These are phyloP conservation scores for Byasa hedistus DNA, from an alignment of 2,888 invertebrate genomes.

Conservation along the genomic window DNA sequence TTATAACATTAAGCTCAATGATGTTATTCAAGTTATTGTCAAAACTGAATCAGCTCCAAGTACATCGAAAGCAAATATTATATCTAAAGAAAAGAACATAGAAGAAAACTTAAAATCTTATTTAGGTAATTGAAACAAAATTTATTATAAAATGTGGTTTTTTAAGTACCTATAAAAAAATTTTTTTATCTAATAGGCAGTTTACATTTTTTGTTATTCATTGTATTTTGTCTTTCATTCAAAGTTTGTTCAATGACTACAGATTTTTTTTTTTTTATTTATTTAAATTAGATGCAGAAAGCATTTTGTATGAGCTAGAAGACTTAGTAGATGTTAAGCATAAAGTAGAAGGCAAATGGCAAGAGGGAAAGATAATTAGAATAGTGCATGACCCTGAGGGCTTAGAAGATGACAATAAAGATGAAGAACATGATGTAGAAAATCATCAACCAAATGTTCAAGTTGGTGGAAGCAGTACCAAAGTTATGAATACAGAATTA, in stretches of 20 bases:
- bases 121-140: not conserved
- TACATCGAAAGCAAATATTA: slow-evolving; percentile 9
- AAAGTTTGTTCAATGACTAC: too few species aligned
- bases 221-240: not conserved
- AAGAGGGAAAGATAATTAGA: slow-evolving; percentile 82
- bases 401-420: too few species aligned
- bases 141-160: too few species aligned
- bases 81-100: slow-evolving; percentile 22
- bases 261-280: slow-evolving; percentile 11
- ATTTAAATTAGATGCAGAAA: slow-evolving; percentile 57
- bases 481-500: not conserved
- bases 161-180: too few species aligned
- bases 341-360: slow-evolving; percentile 84
- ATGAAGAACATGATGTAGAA: too few species aligned
- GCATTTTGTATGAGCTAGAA: slow-evolving; percentile 77
- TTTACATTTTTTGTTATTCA: not conserved
- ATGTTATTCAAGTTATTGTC: slow-evolving; percentile 85
- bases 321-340: slow-evolving; percentile 85
- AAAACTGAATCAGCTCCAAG: slow-evolving; percentile 45
- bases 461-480: too few species aligned
- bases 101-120: slow-evolving; percentile 33
- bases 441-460: too few species aligned
- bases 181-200: too few species aligned
- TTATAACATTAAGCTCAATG: slow-evolving; percentile 87
- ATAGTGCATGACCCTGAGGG: slow-evolving; percentile 66